These are phyloP conservation scores for Caradrina clavipalpis DNA, from an alignment of 2,888 invertebrate genomes.

Conservation along the genomic window DNA sequence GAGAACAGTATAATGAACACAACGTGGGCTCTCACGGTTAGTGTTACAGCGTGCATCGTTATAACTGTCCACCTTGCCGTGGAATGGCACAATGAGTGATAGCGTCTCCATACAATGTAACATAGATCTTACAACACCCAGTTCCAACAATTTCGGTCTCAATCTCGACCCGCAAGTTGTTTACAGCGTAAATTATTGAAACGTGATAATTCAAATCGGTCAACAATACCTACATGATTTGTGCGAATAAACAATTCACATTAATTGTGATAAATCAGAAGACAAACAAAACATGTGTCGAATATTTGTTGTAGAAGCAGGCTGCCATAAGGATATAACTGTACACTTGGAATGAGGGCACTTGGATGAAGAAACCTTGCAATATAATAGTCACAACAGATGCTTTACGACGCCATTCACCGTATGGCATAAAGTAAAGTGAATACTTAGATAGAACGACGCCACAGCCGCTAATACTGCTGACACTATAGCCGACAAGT, in stretches of 20 bases:
- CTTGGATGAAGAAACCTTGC: conserved; percentile 42
- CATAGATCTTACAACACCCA: conserved; percentile 18
- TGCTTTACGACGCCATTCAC: conserved; percentile 61
- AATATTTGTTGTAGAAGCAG: background rate
- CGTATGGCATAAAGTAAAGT: conserved; percentile 65
- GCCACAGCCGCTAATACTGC: conserved; percentile 52
- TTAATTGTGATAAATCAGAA: conserved; percentile 5
- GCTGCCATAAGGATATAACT: conserved; percentile 9
- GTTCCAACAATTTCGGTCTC: background rate
- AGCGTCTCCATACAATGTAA: conserved; percentile 10
- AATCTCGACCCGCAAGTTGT: conserved; percentile 5
- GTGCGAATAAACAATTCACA: conserved; percentile 1
- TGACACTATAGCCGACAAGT: conserved; percentile 27
- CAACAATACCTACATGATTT: conserved; percentile 11
- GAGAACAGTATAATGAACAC: conserved; percentile 59
- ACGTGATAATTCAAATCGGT: background rate
- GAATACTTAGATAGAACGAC: conserved; percentile 48
- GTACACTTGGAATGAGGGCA: conserved; percentile 27
- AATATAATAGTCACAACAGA: conserved; percentile 56
- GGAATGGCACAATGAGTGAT: conserved; percentile 53
- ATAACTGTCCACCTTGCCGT: conserved; percentile 69
- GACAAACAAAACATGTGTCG: background rate
- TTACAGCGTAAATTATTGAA: background rate
- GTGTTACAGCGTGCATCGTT: conserved; percentile 64
- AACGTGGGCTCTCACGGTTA: conserved; percentile 70